Base-by-base conservation (phyloP, 2,888 invertebrate species). In the Augochlorella aurata region DNA sequence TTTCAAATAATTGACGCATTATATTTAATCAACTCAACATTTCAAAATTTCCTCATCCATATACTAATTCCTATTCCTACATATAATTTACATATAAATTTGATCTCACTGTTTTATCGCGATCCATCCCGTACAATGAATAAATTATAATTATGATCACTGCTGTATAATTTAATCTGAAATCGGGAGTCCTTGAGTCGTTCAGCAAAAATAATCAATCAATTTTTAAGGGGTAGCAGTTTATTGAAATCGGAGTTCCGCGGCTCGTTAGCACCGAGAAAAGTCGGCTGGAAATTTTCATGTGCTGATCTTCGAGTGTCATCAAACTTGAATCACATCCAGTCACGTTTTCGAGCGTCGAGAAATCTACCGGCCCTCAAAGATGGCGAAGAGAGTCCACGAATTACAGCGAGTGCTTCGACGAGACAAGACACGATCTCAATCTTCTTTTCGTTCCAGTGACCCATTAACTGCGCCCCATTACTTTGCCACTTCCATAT, bases 391-490 rank as follows among this genome's bases (percentile, higher is more conserved):
- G 21, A 54, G 1, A 21, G 54, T 54, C 12, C n/a, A 3, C 21
- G 21, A 54, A 54, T 54, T 54, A 21, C 5, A 54, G 12, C 54
- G 54, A 54, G 54, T 21, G 21, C 54, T 58, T 24, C 58, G 24
- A 12, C 7, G 2, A 5, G 45, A n/a, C 75, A 38, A 0, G 38
- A 38, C 38, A 5, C 67, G 71, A 63, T 75, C 50, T 63, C 72
- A 63, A 71, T 75, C 81, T 49, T 52, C 61, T 24, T 63, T 29
- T 54, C 45, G 67, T 66, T 72, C 50, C 50, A 54, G 50, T 16
- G 73, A 18, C 70, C 82, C 72, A 83, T 82, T 82, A 82, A 74
- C 75, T 16, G 70, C 50, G 74, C 61, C 75, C 54, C 82, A 79
- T 83, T 83, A 83, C 72, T 45, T 73, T 14, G 72, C 52, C 61